phyloP scores from a whole-genome alignment of 2,797 vertebrate genomes.

The Taenioides sp. region DNA sequence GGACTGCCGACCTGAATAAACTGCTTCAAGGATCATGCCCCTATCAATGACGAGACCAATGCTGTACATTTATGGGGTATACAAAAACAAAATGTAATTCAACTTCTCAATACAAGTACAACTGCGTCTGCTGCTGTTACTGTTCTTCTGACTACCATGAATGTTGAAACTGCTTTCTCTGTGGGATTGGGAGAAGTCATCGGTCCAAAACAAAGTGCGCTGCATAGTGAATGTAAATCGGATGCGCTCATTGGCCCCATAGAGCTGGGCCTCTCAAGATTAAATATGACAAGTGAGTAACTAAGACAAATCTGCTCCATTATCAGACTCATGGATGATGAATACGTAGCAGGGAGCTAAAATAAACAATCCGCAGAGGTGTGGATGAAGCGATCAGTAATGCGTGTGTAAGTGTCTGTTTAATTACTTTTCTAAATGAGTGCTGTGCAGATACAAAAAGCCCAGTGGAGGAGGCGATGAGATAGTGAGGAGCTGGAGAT shows the following conservation, averaged over 20 bases:
- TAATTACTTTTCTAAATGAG: slow-evolving; percentile 1
- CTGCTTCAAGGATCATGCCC: not conserved
- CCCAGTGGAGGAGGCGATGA: not conserved
- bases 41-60: not conserved
- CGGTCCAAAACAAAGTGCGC: not conserved
- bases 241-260: not conserved
- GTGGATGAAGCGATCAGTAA: slow-evolving; percentile 9
- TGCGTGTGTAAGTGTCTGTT: not conserved
- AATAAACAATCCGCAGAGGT: not conserved
- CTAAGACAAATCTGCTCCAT: slow-evolving; percentile 1
- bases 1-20: not conserved
- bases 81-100: not conserved
- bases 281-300: slow-evolving; percentile 3
- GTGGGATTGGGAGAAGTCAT: not conserved
- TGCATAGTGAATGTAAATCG: not conserved
- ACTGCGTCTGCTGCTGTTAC: not conserved
- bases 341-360: slow-evolving; percentile 1
- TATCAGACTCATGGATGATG: slow-evolving; percentile 2
- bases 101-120: not conserved
- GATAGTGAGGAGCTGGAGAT: slow-evolving; percentile 1
- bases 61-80: not conserved
- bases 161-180: not conserved
- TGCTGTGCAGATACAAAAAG: not conserved
- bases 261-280: not conserved
- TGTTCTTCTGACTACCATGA: not conserved